Evolutionary conservation across 2,888 invertebrate genomes (phyloP).

Genomic region (Imbricaverruca yamaguchii): DNA sequence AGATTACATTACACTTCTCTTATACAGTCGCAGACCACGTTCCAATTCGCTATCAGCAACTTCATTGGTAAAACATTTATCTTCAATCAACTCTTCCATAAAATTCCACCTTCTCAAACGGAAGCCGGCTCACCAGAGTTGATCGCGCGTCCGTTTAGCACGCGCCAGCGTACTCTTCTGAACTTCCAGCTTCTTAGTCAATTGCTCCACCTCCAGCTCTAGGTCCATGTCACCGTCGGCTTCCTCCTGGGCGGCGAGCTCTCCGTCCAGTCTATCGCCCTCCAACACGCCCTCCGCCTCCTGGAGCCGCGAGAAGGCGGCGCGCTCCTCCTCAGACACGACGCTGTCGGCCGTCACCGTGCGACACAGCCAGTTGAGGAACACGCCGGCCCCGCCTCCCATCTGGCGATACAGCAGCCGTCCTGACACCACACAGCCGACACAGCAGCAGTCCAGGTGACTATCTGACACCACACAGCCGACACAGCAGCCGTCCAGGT

Average conservation of each 20-base stretch:
- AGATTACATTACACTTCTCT: too few species aligned
- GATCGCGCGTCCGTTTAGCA: background rate
- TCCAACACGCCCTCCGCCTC: constrained; percentile 34
- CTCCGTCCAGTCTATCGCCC: constrained; percentile 31
- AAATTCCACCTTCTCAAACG: too few species aligned
- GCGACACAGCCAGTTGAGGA: constrained; percentile 1
- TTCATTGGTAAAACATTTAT: too few species aligned
- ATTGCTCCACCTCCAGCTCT: constrained; percentile 41
- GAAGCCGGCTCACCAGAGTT: background rate
- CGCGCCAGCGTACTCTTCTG: background rate
- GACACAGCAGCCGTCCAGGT: too few species aligned
- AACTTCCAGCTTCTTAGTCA: background rate
- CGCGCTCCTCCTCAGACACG: background rate
- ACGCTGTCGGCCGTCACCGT: background rate
- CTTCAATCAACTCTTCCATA: too few species aligned
- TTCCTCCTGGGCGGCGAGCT: constrained; percentile 30
- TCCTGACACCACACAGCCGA: too few species aligned
- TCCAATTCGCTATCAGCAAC: too few species aligned
- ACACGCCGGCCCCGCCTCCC: background rate
- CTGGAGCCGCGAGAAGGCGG: background rate
- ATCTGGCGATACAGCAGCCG: background rate
- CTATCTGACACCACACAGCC: too few species aligned
- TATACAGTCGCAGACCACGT: too few species aligned
- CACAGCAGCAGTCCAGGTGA: too few species aligned
- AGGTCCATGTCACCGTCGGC: constrained; percentile 41